Base-by-base conservation (phyloP, 2,797 vertebrate species). In the Tenualosa ilisha region DNA sequence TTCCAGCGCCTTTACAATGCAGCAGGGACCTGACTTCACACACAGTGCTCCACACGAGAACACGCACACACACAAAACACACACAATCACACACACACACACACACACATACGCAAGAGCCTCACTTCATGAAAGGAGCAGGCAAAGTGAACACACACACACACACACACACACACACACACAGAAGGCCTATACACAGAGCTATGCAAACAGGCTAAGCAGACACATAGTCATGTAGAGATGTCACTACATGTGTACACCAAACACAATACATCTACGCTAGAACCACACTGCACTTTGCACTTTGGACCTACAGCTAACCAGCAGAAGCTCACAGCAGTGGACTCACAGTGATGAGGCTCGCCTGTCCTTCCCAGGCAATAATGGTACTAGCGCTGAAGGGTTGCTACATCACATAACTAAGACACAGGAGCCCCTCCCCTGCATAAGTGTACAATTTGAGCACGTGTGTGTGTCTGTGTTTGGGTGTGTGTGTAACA, bases 1-100 rank as follows among this genome's bases (percentile, higher is more conserved):
- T 87, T 90, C 90, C 85, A 85, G 68, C 46, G 53, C 83, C 84
- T 91, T 92, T 90, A 89, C 89, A 92, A 90, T 87, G 68, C 81
- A 89, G 26, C 12, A 59, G 50, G 63, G 79, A 81, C 75, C 20
- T 15, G 83, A 56, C 83, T 81, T 84, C 56, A 72, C 26, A 81
- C 61, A 82, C n/a, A 61, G 59, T 2, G 6, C n/a, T 61, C n/a
- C 56, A 61, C 56, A 61, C 56, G 22, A 61, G 22, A 61, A 61
- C 22, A 61, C 49, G 84, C 83, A 83, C 75, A 84, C 6, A 61
- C 31, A 87, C 63, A 87, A 72, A 2, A 31, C 24, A 31, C 24
- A 72, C 65, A 72, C 31, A 68, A 8, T 31, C 63, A 24, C 61
- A 31, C 15, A 75, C 68, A 43, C 68, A 40, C 68, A 75, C 68